Percentiles rank a stretch among this genome's conserved stretches.
These are phyloP conservation scores for Pimephales promelas DNA, from an alignment of 2,113 vertebrate genomes.

Conservation along the genomic window DNA sequence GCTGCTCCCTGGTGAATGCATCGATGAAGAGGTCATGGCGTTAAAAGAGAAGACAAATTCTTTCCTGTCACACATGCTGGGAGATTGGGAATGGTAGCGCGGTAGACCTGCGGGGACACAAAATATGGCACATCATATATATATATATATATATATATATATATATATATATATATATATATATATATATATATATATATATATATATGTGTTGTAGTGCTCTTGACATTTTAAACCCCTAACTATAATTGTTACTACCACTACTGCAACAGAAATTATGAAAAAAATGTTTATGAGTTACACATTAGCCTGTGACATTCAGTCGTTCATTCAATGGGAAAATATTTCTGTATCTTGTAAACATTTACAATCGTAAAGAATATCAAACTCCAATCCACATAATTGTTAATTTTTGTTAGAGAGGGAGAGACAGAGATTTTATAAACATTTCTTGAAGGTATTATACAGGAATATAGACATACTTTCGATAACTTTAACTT, in stretches of 20 bases:
- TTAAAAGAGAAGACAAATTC: conserved; percentile 99
- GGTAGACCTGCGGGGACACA: conserved; percentile 83
- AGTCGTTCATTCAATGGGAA: neutral
- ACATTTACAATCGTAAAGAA: neutral
- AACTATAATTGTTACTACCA: too few species aligned
- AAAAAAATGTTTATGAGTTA: neutral
- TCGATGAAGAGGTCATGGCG: conserved; percentile 95
- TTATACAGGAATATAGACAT: too few species aligned
- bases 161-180: too few species aligned
- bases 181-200: too few species aligned
- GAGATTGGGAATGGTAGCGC: conserved; percentile 95
- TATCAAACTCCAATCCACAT: neutral
- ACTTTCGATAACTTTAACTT: too few species aligned
- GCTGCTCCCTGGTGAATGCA: conserved; percentile 89
- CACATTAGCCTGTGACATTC: neutral
- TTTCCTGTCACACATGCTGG: conserved; percentile 97
- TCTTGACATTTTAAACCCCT: too few species aligned
- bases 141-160: too few species aligned
- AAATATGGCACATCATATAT: neutral
- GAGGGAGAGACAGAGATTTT: too few species aligned
- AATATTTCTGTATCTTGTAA: neutral
- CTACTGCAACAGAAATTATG: neutral
- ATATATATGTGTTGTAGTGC: neutral
- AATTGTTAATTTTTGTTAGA: neutral
- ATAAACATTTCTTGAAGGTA: too few species aligned